phyloP scores from a whole-genome alignment of 1,140 invertebrate species.

The Drosophila chauvacae region DNA sequence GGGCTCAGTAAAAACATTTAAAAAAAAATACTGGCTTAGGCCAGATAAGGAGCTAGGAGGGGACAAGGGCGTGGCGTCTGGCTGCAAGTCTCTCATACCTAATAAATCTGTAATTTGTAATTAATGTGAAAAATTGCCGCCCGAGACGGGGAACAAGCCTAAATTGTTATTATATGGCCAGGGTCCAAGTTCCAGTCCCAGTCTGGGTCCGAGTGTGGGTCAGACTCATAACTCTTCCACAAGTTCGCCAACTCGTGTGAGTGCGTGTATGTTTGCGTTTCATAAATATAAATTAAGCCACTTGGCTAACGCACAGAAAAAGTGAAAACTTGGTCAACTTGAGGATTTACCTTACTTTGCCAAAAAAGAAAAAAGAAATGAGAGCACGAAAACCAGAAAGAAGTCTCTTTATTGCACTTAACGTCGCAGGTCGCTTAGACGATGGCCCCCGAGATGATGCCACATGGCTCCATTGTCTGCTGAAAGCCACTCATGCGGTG shows the following conservation, averaged over 20 bases:
- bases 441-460: constrained; percentile 37
- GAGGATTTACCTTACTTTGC: constrained; percentile 25
- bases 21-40: constrained; percentile 2
- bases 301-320: constrained; percentile 73
- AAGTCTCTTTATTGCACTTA: constrained; percentile 46
- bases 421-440: constrained; percentile 40
- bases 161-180: constrained; percentile 80
- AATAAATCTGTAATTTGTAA: constrained; percentile 84
- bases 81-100: constrained; percentile 61
- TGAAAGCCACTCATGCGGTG: constrained; percentile 74
- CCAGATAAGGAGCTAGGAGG: constrained; percentile 9
- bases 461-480: constrained; percentile 71
- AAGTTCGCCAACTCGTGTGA: constrained; percentile 55
- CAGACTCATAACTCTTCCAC: constrained; percentile 79
- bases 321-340: constrained; percentile 62
- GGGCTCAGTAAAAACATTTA: constrained; percentile 9
- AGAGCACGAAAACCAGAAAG: constrained; percentile 14
- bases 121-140: constrained; percentile 81
- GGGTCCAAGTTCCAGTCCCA: constrained; percentile 57
- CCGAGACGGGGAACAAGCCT: constrained; percentile 78
- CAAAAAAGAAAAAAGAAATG: constrained; percentile 32
- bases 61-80: constrained; percentile 48
- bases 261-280: constrained; percentile 62
- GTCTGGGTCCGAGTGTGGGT: constrained; percentile 65
- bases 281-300: constrained; percentile 82